Conservation (phyloP, 2,113 vertebrate genomes). For the Hoplias malabaricus region DNA sequence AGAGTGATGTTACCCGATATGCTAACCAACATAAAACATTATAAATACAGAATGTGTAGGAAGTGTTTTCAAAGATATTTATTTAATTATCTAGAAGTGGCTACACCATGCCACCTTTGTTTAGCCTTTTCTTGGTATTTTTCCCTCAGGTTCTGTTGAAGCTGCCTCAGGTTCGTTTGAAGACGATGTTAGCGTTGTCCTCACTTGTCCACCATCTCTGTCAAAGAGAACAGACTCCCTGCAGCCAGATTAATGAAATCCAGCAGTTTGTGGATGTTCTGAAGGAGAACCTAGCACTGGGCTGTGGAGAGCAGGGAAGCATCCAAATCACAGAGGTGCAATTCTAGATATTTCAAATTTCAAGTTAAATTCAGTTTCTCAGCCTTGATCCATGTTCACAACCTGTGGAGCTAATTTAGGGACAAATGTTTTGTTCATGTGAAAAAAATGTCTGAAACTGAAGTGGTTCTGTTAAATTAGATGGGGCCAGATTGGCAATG, state of each 20-base stretch:
- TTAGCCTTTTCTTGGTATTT: constrained; percentile 18
- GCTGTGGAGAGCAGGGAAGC: constrained; percentile 60
- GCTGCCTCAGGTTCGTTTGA: constrained; percentile 61
- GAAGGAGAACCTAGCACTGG: constrained; percentile 62
- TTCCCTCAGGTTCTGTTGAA: constrained; percentile 74
- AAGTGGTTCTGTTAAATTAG: no score
- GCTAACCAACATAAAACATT: no score
- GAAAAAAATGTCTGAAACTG: no score
- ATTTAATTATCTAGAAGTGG: not conserved
- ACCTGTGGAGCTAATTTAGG: no score
- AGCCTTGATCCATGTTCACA: no score
- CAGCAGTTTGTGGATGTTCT: constrained; percentile 69
- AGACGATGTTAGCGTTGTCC: constrained; percentile 74
- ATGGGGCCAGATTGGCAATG: no score
- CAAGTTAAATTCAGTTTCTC: no score
- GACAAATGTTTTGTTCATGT: no score
- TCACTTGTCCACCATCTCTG: constrained; percentile 80
- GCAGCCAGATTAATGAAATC: constrained; percentile 71
- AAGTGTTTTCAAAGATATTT: no score
- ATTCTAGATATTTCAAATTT: no score
- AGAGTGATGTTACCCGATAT: no score
- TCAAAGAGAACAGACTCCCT: constrained; percentile 58
- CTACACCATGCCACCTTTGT: not conserved
- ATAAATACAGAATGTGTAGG: no score
- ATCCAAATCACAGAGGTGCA: constrained; percentile 60